These are phyloP conservation scores for Campoplex nolae DNA, from an alignment of 2,888 invertebrate genomes.

Conservation along the genomic window DNA sequence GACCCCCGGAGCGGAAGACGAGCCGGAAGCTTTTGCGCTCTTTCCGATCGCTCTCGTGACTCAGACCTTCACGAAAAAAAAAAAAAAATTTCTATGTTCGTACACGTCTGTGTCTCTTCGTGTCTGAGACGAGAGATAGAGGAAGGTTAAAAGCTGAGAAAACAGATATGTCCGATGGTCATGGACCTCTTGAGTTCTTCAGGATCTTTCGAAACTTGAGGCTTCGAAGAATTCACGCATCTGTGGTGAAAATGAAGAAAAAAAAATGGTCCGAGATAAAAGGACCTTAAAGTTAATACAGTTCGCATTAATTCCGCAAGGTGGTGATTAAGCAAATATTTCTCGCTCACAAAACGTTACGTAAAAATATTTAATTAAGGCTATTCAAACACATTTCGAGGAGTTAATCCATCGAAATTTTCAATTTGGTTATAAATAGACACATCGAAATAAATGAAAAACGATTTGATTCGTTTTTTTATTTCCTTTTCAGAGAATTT, in stretches of 20 bases:
- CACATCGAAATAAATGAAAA: too few relatives aligned
- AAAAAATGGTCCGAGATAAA: neutral
- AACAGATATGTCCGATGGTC: conserved; percentile 19
- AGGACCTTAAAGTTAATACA: neutral
- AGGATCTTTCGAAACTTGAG: neutral
- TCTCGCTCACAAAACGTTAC: neutral
- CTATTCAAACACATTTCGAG: too few relatives aligned
- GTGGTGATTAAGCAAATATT: neutral
- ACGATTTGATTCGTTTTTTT: too few relatives aligned
- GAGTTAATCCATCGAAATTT: too few relatives aligned
- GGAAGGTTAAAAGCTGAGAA: conserved; percentile 35
- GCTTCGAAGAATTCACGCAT: conserved; percentile 17
- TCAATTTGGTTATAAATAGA: too few relatives aligned
- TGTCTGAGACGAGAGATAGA: neutral
- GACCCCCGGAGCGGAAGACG: conserved; percentile 24
- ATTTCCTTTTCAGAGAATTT: too few relatives aligned
- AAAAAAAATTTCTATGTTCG: neutral
- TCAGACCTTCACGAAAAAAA: conserved; percentile 3
- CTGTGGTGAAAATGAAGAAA: neutral
- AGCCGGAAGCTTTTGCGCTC: conserved; percentile 48
- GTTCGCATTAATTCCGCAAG: neutral
- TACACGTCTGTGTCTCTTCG: neutral
- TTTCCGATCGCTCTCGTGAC: conserved; percentile 37
- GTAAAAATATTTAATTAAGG: neutral
- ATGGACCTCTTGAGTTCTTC: neutral